Base-by-base conservation (phyloP, 1,140 invertebrate genomes). In the Leptinotarsa lineolata region DNA sequence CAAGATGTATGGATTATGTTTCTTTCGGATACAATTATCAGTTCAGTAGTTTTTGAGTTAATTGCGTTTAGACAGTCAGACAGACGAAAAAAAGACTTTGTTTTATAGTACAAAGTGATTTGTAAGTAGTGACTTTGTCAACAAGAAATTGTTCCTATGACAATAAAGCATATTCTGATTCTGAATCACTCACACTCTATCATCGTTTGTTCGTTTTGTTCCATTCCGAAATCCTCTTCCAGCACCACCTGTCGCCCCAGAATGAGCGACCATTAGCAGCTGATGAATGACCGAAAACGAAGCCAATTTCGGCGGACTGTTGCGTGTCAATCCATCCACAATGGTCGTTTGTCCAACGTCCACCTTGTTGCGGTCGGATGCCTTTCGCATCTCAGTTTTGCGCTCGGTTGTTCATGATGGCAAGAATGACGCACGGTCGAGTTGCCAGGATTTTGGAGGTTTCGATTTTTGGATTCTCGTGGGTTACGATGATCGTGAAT, bases 231-330 rank as follows among this genome's bases (percentile, higher is more conserved):
- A 39, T 39, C 2, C 30, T 39, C n/a, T 21, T 60, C 15, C 30
- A 6, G 21, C 20, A 67, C 65, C 65, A 67, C 65, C 65, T 67
- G 65, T 67, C 65, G 67, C 44, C 67, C 15, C 67, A 22, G 46
- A 68, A 68, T 58, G 46, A 68, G 67, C 45, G 67, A 68, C 67
- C 67, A 68, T 68, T 68, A 68, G 67, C 45, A 24, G 48, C 67
- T 68, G 67, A 68, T 68, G 67, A 68, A 68, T 68, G 67, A 68
- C 67, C 67, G 67, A 68, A 68, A 68, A 68, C 48, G 44, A 68
- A 68, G 67, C 67, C 67, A 68, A 68, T 68, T 68, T 68, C 44
- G 48, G 45, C 48, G 24, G 45, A 54, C 67, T 68, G 67, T 68
- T 68, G 67, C 67, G 44, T 68, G 67, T 68, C 67, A 68, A 68